Conservation (phyloP, 2,888 invertebrate species). For the Mimumesa dahlbomi region DNA sequence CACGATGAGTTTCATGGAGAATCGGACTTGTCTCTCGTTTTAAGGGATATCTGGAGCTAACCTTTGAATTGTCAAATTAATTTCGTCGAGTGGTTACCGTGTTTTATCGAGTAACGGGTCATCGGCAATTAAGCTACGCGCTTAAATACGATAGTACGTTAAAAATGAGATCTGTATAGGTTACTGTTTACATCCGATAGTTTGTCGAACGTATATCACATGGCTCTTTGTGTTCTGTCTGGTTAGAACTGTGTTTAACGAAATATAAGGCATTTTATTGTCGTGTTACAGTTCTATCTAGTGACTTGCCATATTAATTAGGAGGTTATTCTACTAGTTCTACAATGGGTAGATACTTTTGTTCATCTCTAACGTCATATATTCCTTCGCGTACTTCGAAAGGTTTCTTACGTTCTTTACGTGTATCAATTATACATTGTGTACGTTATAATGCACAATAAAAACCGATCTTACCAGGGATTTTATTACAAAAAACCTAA, state of each 20-base stretch:
- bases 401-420: not conserved
- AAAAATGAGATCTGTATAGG: conserved; percentile 20
- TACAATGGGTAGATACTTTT: not conserved
- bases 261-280: too few relatives aligned
- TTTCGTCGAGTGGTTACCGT: not conserved
- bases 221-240: conserved; percentile 4
- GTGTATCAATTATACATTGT: not conserved
- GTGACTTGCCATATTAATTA: not conserved
- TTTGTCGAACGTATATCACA: conserved; percentile 17
- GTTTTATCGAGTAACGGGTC: not conserved
- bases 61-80: conserved; percentile 36
- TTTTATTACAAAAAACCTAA: not conserved
- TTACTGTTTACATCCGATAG: conserved; percentile 47
- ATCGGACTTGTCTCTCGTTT: too few relatives aligned
- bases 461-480: too few relatives aligned
- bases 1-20: too few relatives aligned
- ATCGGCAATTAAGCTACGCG: not conserved
- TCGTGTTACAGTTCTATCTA: too few relatives aligned
- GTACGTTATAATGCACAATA: too few relatives aligned
- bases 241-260: too few relatives aligned
- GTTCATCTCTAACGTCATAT: not conserved
- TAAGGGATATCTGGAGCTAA: not conserved
- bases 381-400: not conserved
- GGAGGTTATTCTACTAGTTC: not conserved
- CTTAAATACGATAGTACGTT: not conserved